Evolutionary conservation across 2,113 vertebrate genomes (phyloP), one percentile per base, ranked within the genome.

Genomic region (Geococcyx californianus): DNA sequence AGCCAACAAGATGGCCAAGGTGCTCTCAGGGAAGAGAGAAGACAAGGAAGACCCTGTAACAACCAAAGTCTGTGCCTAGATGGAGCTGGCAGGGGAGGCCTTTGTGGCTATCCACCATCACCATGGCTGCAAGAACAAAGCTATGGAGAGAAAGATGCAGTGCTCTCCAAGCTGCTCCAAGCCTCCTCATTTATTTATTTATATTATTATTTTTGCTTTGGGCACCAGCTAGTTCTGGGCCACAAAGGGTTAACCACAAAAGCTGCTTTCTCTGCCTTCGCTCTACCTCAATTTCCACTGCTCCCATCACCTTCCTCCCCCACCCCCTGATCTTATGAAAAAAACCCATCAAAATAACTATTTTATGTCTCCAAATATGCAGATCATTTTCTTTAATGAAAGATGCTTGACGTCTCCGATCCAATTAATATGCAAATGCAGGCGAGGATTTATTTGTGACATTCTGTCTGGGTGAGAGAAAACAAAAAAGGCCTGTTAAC

Each of bases 381-480:
- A 99, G 99, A 99, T 99, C 99, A 99, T 99, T 99, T 99, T 99
- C 99, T 99, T 99, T 99, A 99, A 99, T 99, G 99, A 99, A 99
- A 99, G 99, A 99, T 99, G 99, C 99, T 99, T 99, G 99, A 99
- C 99, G 99, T 99, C 99, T 99, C 99, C 99, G 99, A 99, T 99
- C 99, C 99, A 99, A 99, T 99, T 99, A 99, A 99, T 99, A 99
- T 99, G 99, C 99, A 99, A 99, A 99, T 99, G 99, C 98, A 98
- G 99, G 99, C 98, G 98, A 99, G 99, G 99, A 99, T 99, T 99
- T 99, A 99, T 99, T 99, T 99, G 99, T 99, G 99, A 99, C 99
- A 99, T 99, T 99, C 99, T 99, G 99, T 99, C 99, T 99, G 99
- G 99, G 99, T 99, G 99, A 99, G 99, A 99, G 99, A 99, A 99